These are phyloP conservation scores for Pangasius sanitwongsei DNA, from an alignment of 2,797 vertebrate species.

Conservation along the genomic window DNA sequence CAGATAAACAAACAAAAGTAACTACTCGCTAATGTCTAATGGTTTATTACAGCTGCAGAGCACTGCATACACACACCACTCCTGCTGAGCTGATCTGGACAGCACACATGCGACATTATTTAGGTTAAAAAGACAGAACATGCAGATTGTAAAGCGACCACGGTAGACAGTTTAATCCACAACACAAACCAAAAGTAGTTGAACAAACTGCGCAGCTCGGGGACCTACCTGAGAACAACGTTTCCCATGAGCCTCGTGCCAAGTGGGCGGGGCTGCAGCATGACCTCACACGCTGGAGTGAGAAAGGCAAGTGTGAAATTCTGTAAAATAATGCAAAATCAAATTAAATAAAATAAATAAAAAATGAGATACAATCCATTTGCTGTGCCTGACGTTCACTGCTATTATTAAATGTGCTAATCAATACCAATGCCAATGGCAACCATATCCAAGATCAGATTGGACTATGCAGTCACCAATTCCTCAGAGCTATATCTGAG, in stretches of 20 bases:
- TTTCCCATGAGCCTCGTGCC: slow-evolving; percentile 9
- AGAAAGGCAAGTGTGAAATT: not conserved
- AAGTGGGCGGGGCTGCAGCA: not conserved
- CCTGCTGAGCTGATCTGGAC: not conserved
- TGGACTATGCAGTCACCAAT: not conserved
- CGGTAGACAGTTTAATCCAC: not conserved
- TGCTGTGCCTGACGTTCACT: not conserved
- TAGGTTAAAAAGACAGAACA: not conserved
- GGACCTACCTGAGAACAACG: slow-evolving; percentile 43
- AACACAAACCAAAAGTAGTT: not conserved
- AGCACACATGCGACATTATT: not conserved
- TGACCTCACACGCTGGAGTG: not conserved
- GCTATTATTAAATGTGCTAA: not conserved
- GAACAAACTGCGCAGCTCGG: not conserved
- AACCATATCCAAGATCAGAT: not conserved
- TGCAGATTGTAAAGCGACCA: not conserved
- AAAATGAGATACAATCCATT: not conserved
- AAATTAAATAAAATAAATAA: not conserved
- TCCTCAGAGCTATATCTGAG: not conserved
- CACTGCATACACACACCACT: not conserved
- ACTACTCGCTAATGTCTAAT: not conserved
- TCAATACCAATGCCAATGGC: not conserved
- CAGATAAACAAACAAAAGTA: not conserved
- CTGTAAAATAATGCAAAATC: not conserved
- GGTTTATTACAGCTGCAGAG: not conserved